Conservation (phyloP, 2,113 vertebrate species). For the Corythornis cristatus region DNA sequence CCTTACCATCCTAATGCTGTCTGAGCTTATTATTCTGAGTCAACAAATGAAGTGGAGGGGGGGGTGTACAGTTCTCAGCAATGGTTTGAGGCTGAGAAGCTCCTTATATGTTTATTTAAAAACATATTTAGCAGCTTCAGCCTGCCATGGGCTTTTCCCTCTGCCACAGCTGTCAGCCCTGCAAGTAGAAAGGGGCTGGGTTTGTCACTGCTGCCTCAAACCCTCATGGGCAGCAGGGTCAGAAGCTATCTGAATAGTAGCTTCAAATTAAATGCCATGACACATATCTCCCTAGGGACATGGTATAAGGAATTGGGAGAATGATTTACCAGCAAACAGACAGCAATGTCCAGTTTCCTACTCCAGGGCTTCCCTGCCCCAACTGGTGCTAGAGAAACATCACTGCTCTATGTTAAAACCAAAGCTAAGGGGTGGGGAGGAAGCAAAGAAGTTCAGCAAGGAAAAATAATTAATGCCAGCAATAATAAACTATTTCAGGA, state of each 20-base stretch:
- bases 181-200: not conserved
- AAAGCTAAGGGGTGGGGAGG: slow-evolving; percentile 1
- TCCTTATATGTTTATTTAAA: not conserved
- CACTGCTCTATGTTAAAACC: not conserved
- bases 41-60: slow-evolving; percentile 22
- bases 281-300: not conserved
- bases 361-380: not conserved
- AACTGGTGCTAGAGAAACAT: accelerated
- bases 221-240: accelerated
- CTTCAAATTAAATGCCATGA: not conserved
- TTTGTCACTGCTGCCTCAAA: not conserved
- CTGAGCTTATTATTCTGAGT: not conserved
- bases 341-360: not conserved
- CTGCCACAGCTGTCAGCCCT: not conserved
- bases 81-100: not conserved
- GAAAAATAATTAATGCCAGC: not conserved
- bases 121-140: not conserved
- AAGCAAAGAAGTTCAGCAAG: slow-evolving; percentile 20
- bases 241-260: not conserved
- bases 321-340: not conserved
- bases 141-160: not conserved
- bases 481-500: not conserved
- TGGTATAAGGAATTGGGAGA: not conserved
- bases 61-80: not conserved
- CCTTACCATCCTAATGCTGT: not conserved